Conservation (phyloP, 1,140 invertebrate genomes). For the Pogonomyrmex californicus region DNA sequence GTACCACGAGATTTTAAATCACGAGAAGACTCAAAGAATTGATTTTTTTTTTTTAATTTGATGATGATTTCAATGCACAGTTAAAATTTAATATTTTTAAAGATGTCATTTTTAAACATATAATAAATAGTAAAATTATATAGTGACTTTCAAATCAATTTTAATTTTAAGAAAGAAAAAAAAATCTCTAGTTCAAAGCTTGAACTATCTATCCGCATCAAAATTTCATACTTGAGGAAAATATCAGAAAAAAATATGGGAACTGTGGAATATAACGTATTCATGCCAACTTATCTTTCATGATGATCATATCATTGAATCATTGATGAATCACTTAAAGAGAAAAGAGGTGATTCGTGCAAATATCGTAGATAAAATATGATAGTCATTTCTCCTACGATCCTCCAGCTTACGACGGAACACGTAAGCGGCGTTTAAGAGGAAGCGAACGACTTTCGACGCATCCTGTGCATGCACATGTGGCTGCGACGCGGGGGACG, state of each 20-base stretch:
- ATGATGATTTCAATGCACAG: neutral
- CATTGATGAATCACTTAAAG: neutral
- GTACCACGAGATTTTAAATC: neutral
- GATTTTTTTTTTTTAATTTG: neutral
- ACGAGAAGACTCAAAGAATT: neutral
- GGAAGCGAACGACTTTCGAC: conserved; percentile 55
- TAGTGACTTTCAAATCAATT: neutral
- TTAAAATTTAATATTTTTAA: neutral
- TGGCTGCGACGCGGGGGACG: conserved; percentile 48
- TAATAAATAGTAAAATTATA: neutral
- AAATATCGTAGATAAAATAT: neutral
- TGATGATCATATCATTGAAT: neutral
- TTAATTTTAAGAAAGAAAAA: neutral
- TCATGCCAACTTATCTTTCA: conserved; percentile 1
- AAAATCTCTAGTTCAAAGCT: neutral
- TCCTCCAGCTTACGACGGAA: neutral
- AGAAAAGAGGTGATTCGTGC: neutral
- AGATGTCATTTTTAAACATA: neutral
- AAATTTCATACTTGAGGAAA: neutral
- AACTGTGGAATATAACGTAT: neutral
- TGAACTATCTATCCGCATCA: no score
- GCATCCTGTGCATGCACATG: conserved; percentile 52
- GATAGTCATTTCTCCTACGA: neutral
- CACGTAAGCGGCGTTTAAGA: conserved; percentile 25
- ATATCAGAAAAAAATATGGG: neutral